These are phyloP conservation scores for Petroica traversi DNA, from an alignment of 2,113 vertebrate species.

Conservation along the genomic window DNA sequence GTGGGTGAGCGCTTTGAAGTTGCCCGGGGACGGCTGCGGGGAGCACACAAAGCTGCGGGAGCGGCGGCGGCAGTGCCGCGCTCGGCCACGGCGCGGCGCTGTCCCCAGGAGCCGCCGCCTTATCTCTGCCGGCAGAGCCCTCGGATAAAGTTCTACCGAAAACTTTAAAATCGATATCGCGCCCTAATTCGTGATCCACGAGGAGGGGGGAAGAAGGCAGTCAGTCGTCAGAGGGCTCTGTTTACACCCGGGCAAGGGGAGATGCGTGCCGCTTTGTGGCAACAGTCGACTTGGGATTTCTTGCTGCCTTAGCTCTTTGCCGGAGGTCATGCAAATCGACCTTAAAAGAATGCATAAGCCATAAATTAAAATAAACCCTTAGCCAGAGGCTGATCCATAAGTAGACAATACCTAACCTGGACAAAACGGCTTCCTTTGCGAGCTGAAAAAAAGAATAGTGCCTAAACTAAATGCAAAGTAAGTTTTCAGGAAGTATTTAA, in stretches of 20 bases:
- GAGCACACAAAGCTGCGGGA: conserved; percentile 2
- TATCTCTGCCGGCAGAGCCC: conserved; percentile 37
- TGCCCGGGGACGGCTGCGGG: conserved; percentile 24
- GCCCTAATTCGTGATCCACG: conserved; percentile 58
- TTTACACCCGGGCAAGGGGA: conserved; percentile 65
- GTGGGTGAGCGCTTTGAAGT: conserved; percentile 72
- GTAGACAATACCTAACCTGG: conserved; percentile 86
- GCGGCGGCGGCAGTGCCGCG: conserved; percentile 59
- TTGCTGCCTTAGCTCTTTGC: conserved; percentile 85
- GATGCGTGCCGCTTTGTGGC: conserved; percentile 74
- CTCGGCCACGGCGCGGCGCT: conserved; percentile 86
- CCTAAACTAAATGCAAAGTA: conserved; percentile 80
- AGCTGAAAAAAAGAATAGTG: conserved; percentile 75
- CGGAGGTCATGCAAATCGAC: conserved; percentile 93
- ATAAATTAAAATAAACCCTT: conserved; percentile 95
- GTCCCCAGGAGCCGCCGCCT: conserved; percentile 57
- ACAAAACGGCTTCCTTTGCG: conserved; percentile 84
- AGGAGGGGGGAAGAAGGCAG: conserved; percentile 1
- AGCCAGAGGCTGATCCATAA: conserved; percentile 84
- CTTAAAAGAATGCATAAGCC: conserved; percentile 94
- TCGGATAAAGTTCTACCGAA: conserved; percentile 73
- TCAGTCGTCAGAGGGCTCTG: conserved; percentile 55
- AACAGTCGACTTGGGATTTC: conserved; percentile 74
- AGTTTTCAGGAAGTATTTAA: conserved; percentile 77
- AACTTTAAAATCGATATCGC: conserved; percentile 78